Percentiles rank a stretch among this genome's conserved stretches.
These are phyloP conservation scores for Prosopocoilus inquinatus DNA, from an alignment of 2,888 invertebrate species.

Conservation along the genomic window DNA sequence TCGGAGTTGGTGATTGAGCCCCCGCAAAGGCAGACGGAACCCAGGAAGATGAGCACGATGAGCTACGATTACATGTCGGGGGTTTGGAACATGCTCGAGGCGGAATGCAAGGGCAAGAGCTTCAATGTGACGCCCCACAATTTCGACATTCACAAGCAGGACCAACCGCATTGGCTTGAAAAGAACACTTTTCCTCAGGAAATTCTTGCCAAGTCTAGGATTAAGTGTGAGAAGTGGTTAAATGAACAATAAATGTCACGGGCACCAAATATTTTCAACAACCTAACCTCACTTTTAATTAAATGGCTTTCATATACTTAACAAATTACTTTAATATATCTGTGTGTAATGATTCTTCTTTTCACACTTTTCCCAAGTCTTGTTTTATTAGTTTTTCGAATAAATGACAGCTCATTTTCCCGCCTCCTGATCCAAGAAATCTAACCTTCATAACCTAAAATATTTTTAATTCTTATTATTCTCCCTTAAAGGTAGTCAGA, in stretches of 20 bases:
- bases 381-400: no score
- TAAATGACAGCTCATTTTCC: no score
- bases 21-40: neutral
- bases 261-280: no score
- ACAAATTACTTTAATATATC: no score
- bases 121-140: constrained; percentile 34
- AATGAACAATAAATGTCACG: constrained; percentile 19
- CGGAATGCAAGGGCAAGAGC: constrained; percentile 22
- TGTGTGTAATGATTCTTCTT: no score
- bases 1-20: neutral
- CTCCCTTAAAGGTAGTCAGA: no score
- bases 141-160: constrained; percentile 32
- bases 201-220: constrained; percentile 33
- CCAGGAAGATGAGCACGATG: constrained; percentile 17
- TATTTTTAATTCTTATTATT: no score
- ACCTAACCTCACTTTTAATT: no score
- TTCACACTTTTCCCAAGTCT: no score
- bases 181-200: constrained; percentile 35
- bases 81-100: constrained; percentile 37
- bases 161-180: constrained; percentile 34
- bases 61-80: constrained; percentile 31
- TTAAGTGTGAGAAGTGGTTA: constrained; percentile 43
- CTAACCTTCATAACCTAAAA: no score
- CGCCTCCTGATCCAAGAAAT: no score
- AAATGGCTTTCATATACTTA: no score